Conservation (phyloP, 2,888 invertebrate genomes). For the Rhamphomyia laevipes region DNA sequence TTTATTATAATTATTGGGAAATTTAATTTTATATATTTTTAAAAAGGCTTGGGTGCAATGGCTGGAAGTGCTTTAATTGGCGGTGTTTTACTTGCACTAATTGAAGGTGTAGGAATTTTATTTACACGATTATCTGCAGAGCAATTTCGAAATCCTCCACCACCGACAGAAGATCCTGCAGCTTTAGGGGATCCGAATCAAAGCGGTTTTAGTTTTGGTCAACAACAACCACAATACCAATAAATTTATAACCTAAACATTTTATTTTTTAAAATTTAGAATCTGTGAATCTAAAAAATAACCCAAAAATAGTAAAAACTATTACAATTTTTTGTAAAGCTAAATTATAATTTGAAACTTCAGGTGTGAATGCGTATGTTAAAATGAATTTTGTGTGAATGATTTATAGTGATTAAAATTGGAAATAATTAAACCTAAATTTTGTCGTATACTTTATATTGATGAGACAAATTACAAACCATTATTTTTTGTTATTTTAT, state of each 20-base stretch:
- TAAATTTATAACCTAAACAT: conserved; percentile 15
- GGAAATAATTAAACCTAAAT: too few species aligned
- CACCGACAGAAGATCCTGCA: conserved; percentile 66
- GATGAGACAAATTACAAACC: too few species aligned
- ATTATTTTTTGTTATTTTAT: too few species aligned
- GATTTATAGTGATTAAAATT: too few species aligned
- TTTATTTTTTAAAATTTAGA: too few species aligned
- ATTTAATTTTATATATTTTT: neutral
- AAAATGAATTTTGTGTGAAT: too few species aligned
- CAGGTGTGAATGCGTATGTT: too few species aligned
- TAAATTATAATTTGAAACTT: too few species aligned
- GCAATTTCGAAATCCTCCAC: conserved; percentile 76
- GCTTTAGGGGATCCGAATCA: conserved; percentile 51
- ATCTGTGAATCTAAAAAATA: too few species aligned
- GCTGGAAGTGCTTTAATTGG: conserved; percentile 93
- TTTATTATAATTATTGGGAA: neutral
- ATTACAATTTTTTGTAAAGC: too few species aligned
- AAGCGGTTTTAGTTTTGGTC: conserved; percentile 27
- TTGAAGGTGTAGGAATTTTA: conserved; percentile 94
- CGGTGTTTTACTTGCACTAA: conserved; percentile 87
- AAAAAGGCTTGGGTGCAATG: conserved; percentile 63
- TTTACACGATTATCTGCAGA: conserved; percentile 86
- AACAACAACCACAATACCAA: conserved; percentile 31
- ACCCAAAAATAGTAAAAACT: too few species aligned
- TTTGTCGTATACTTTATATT: too few species aligned